Evolutionary conservation across 2,113 vertebrate genomes (phyloP), one percentile per base, ranked within the genome.

Genomic region (Xerus inauris): DNA sequence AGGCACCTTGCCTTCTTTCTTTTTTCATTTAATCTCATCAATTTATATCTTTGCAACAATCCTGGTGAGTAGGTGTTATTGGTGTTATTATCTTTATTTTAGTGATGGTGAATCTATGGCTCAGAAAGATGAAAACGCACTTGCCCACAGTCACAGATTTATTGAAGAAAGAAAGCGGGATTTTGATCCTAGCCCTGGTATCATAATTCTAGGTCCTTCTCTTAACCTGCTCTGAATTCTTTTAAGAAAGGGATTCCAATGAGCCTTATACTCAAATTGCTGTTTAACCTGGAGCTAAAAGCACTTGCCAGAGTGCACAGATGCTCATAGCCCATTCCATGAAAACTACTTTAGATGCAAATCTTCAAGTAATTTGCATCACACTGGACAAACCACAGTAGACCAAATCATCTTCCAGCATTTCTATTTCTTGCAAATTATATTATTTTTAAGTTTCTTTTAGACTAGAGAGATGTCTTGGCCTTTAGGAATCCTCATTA

Each of bases 1-100:
- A 84, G 14, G 2, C 17, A 76, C 7, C 8, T 87, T 87, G 51
- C 8, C 38, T 62, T 17, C 45, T 73, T 54, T 81, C 73, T 76
- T 82, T 24, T 69, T 42, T 22, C 20, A 83, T 76, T 72, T 72
- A 67, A 73, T 86, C 9, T n/a, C 30, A 79, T 28, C 88, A 47
- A 91, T 47, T 62, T 89, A 45, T 30, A 65, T 35, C 82, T 93
- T 95, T 85, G 62, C 32, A 83, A 69, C 35, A 67, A 69, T 69
- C 67, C 82, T 82, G 24, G 16, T 65, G 91, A 10, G 24, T 45
- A 40, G 6, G 1, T 35, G 3, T 49, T 83, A 54, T 30, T 67
- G 6, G 1, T 35, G 3, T 49, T 83, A 54, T 30, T 67, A 85
- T 85, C 47, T 88, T 65, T 49, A 82, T 84, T 90, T 86, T 49